Evolutionary conservation across 2,888 invertebrate genomes (phyloP), one percentile per base, ranked within the genome.

Genomic region (Diarsia rubi): DNA sequence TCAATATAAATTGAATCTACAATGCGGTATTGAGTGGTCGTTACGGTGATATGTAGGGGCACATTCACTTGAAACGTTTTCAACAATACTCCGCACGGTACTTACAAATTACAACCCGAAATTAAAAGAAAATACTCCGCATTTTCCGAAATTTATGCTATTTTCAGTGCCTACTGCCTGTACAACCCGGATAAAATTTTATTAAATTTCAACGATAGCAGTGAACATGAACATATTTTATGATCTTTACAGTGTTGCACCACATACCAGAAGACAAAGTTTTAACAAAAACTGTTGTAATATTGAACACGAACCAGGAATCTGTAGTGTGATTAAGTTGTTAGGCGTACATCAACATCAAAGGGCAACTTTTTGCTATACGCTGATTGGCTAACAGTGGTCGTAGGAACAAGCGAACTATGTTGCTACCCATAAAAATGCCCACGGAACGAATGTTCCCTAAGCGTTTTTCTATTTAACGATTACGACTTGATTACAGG

Each of bases 1-100:
- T 93, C 92, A 92, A 88, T 90, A 94, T 94, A 94, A 94, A 94
- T 94, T 94, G 92, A 93, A 92, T 92, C 89, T 90, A 93, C 92
- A 93, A 93, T 92, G 92, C 90, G 84, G 91, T 92, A 93, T 91
- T 92, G 92, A 94, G 91, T 88, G 92, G 93, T 93, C 92, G 92
- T 94, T 94, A 93, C 89, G 86, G 89, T 92, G 92, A 94, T 92
- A 92, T 93, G 93, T 93, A 90, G 89, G 89, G 84, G 88, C 87
- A 89, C 79, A 89, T 86, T 87, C 87, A 87, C 88, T 90, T 90
- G 69, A 81, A 85, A 73, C 73, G 64, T 91, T 91, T 82, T 89
- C 82, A 89, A 82, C 79, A 81, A 85, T 84, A 79, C 66, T 89
- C 88, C 86, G 70, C 67, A 83, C 73, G 54, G 89, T 66, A 84